Conservation (phyloP, 2,888 invertebrate species). For the Itoplectis maculator region DNA sequence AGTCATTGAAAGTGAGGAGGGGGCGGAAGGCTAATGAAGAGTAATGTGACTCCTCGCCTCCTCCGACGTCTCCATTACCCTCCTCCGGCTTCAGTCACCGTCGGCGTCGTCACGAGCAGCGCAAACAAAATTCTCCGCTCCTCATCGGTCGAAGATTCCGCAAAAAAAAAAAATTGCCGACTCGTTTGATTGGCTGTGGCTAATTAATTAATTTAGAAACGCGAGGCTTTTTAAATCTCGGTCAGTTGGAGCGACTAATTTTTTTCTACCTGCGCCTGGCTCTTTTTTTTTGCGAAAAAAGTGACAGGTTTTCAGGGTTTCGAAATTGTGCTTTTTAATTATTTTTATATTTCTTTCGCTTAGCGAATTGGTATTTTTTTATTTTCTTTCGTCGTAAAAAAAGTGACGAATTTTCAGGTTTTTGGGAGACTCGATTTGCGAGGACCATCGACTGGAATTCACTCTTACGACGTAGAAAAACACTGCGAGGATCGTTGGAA, state of each 20-base stretch:
- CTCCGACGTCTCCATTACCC: constrained; percentile 50
- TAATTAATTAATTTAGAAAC: no score
- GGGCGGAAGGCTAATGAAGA: constrained; percentile 80
- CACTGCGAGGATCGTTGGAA: constrained; percentile 35
- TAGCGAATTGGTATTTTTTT: no score
- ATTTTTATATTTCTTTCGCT: no score
- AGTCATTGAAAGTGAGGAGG: constrained; percentile 82
- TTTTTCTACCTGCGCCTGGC: no score
- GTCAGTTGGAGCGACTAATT: no score
- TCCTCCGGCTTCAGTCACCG: not conserved
- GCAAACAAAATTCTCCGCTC: constrained; percentile 27
- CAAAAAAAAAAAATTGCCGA: no score
- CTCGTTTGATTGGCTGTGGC: no score
- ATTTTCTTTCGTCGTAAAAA: not conserved
- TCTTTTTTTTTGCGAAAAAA: no score
- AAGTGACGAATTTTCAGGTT: not conserved
- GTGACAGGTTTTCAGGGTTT: no score
- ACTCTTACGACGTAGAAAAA: not conserved
- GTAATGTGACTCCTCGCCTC: constrained; percentile 75
- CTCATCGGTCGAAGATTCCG: not conserved
- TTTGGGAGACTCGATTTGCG: not conserved
- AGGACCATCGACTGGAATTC: constrained; percentile 18
- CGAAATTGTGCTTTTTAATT: no score
- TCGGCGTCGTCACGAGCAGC: constrained; percentile 16
- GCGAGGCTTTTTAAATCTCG: no score